These are phyloP conservation scores for Nanorana parkeri DNA, from an alignment of 2,113 vertebrate species.

Conservation along the genomic window DNA sequence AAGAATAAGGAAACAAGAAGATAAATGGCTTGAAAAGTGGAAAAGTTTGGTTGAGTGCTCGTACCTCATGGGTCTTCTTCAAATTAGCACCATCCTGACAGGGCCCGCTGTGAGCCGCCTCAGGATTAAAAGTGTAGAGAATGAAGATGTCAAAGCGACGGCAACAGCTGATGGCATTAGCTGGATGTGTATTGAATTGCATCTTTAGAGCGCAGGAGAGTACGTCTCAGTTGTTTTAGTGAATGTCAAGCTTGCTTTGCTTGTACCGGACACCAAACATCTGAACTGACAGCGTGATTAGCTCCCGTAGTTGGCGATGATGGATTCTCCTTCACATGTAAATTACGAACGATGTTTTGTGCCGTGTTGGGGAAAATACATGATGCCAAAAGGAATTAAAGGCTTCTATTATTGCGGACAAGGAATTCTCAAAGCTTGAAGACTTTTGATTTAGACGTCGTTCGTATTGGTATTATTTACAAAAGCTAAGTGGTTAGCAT, in stretches of 20 bases:
- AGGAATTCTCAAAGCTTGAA: no score
- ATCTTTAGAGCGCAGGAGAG: slow-evolving; percentile 64
- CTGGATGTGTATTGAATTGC: slow-evolving; percentile 63
- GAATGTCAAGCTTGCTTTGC: slow-evolving; percentile 60
- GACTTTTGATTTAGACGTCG: no score
- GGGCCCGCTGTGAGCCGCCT: slow-evolving; percentile 66
- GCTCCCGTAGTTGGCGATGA: slow-evolving; percentile 61
- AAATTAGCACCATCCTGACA: slow-evolving; percentile 67
- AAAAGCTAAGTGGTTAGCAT: no score
- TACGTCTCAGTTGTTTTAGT: slow-evolving; percentile 62
- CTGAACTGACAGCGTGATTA: slow-evolving; percentile 63
- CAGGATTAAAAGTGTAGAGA: slow-evolving; percentile 68
- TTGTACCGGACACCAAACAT: slow-evolving; percentile 60
- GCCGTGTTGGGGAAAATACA: slow-evolving; percentile 50
- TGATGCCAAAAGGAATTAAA: slow-evolving; percentile 36
- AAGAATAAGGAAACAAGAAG: slow-evolving; percentile 60
- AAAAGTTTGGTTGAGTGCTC: slow-evolving; percentile 59
- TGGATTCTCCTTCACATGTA: slow-evolving; percentile 58
- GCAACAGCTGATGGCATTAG: slow-evolving; percentile 66
- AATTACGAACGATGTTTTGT: slow-evolving; percentile 57
- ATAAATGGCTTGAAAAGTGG: slow-evolving; percentile 61
- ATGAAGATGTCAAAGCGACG: slow-evolving; percentile 67
- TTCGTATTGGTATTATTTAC: no score
- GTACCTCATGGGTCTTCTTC: slow-evolving; percentile 66
- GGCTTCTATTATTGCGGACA: slow-evolving; percentile 55